Evolutionary conservation across 2,113 vertebrate genomes (phyloP).

Genomic region (Ranitomeya imitator): DNA sequence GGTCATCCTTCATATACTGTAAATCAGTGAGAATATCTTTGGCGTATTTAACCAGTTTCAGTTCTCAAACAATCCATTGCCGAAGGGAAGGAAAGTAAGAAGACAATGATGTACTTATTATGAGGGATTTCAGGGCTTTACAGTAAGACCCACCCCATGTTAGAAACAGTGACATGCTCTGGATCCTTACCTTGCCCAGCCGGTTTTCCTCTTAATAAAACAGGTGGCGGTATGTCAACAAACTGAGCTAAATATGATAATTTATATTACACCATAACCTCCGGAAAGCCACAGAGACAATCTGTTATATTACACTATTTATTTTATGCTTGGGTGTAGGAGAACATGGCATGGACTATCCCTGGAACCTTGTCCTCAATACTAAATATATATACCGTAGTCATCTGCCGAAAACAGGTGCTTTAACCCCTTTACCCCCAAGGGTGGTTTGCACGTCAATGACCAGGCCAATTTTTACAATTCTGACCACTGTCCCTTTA

Average conservation of each 20-base stretch:
- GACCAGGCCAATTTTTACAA: no score
- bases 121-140: not conserved
- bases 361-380: not conserved
- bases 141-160: constrained; percentile 25
- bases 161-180: not conserved
- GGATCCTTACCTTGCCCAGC: not conserved
- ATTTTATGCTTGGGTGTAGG: not conserved
- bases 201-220: constrained; percentile 27
- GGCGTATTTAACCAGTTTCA: not conserved
- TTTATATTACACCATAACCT: not conserved
- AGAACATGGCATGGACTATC: not conserved
- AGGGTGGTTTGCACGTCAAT: no score
- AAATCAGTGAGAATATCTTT: constrained; percentile 10
- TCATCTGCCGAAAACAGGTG: not conserved
- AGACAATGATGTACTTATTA: constrained; percentile 28
- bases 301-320: not conserved
- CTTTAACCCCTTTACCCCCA: no score
- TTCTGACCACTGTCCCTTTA: no score
- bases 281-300: not conserved
- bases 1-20: not conserved
- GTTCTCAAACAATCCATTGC: constrained; percentile 14
- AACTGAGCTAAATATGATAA: not conserved
- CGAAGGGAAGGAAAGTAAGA: constrained; percentile 3
- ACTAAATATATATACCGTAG: not conserved
- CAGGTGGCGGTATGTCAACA: constrained; percentile 2